Evolutionary conservation across 2,888 invertebrate species (phyloP).

Genomic region (Strigamia transsilvanica): DNA sequence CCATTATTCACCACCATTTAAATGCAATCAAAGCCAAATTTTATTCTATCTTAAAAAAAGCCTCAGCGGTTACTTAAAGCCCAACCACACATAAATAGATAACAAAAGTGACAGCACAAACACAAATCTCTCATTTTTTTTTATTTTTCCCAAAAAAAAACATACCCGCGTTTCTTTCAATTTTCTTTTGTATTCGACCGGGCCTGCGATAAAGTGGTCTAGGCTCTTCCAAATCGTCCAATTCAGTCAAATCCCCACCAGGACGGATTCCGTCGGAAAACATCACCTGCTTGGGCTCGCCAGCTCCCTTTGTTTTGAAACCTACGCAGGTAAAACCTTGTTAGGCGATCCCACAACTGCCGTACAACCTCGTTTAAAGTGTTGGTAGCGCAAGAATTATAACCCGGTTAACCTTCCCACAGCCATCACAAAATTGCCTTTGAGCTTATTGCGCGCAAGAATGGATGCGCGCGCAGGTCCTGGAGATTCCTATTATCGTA

Average conservation of each 20-base stretch:
- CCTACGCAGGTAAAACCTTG: conserved; percentile 52
- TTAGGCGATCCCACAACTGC: background rate
- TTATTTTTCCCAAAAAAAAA: background rate
- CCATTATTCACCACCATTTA: conserved; percentile 24
- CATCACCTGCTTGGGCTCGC: conserved; percentile 79
- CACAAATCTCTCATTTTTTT: background rate
- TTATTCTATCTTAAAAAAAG: background rate
- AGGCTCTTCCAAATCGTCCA: conserved; percentile 69
- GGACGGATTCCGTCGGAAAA: conserved; percentile 89
- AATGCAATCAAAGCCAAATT: background rate
- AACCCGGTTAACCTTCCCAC: too few species aligned
- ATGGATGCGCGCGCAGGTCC: too few species aligned
- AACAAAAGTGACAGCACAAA: background rate
- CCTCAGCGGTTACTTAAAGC: background rate
- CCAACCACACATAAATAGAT: background rate
- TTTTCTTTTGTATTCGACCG: conserved; percentile 57
- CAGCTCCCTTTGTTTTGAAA: conserved; percentile 61
- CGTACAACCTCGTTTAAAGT: too few species aligned
- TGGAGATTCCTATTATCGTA: too few species aligned
- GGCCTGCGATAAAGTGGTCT: conserved; percentile 58
- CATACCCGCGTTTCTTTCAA: conserved; percentile 56
- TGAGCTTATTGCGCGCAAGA: too few species aligned
- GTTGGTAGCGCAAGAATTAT: too few species aligned
- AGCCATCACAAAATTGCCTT: too few species aligned
- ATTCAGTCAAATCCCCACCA: conserved; percentile 83